These are phyloP conservation scores for Rhineura floridana DNA, from an alignment of 2,113 vertebrate genomes.

Conservation along the genomic window DNA sequence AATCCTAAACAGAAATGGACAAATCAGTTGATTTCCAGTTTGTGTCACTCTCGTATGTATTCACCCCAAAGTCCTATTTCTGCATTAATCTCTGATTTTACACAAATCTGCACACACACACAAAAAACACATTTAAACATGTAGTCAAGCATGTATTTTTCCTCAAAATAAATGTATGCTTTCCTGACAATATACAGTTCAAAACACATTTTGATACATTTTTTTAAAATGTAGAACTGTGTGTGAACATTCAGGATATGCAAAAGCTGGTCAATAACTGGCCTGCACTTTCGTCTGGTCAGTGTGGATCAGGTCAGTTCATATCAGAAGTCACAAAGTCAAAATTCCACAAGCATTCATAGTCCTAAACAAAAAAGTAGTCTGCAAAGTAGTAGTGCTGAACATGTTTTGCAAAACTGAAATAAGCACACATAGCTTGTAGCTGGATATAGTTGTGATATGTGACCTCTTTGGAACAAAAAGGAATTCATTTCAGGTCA, in stretches of 20 bases:
- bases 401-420: neutral
- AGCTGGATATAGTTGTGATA: neutral
- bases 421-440: neutral
- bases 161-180: neutral
- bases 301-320: neutral
- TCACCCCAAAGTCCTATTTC: neutral
- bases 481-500: neutral
- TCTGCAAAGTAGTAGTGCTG: neutral
- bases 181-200: neutral
- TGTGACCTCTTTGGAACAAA: neutral
- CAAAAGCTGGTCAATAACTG: neutral
- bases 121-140: neutral
- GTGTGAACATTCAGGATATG: neutral
- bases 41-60: neutral
- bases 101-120: neutral
- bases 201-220: neutral
- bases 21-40: neutral
- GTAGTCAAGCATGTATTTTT: neutral
- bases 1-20: neutral
- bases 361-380: neutral
- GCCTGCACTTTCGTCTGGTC: neutral
- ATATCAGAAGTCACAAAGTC: neutral
- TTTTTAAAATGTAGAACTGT: neutral
- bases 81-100: neutral
- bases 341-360: neutral